Conservation (phyloP, 2,888 invertebrate species). For the Athetis lepigone region DNA sequence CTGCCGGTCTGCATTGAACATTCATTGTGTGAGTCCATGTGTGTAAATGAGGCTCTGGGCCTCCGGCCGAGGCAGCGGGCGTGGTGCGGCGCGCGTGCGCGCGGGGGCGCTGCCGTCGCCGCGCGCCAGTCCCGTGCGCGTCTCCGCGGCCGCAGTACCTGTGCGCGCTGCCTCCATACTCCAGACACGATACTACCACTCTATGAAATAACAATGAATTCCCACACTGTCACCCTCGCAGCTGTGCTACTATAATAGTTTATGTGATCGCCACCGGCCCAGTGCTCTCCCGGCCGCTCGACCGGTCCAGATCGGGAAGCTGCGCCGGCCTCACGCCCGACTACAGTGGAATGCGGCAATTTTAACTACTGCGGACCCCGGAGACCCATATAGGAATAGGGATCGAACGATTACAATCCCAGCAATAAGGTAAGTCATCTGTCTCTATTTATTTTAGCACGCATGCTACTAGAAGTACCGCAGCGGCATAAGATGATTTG, state of each 20-base stretch:
- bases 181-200: constrained; percentile 71
- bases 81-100: constrained; percentile 72
- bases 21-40: constrained; percentile 72
- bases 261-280: constrained; percentile 79
- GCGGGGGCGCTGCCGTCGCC: constrained; percentile 82
- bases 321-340: constrained; percentile 87
- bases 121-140: constrained; percentile 82
- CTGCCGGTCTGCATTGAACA: constrained; percentile 69
- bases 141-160: constrained; percentile 75
- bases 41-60: constrained; percentile 76
- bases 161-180: constrained; percentile 66
- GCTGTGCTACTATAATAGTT: constrained; percentile 81
- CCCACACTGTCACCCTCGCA: constrained; percentile 68
- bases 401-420: constrained; percentile 78
- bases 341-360: constrained; percentile 90
- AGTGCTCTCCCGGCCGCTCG: constrained; percentile 71
- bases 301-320: constrained; percentile 88
- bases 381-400: constrained; percentile 85
- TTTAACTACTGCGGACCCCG: constrained; percentile 89
- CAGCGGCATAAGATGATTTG: constrained; percentile 28
- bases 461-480: constrained; percentile 6
- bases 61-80: constrained; percentile 59
- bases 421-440: constrained; percentile 79
- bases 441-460: constrained; percentile 25
- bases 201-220: constrained; percentile 81